These are phyloP conservation scores for Trachurus trachurus DNA, from an alignment of 2,797 vertebrate species.

Conservation along the genomic window DNA sequence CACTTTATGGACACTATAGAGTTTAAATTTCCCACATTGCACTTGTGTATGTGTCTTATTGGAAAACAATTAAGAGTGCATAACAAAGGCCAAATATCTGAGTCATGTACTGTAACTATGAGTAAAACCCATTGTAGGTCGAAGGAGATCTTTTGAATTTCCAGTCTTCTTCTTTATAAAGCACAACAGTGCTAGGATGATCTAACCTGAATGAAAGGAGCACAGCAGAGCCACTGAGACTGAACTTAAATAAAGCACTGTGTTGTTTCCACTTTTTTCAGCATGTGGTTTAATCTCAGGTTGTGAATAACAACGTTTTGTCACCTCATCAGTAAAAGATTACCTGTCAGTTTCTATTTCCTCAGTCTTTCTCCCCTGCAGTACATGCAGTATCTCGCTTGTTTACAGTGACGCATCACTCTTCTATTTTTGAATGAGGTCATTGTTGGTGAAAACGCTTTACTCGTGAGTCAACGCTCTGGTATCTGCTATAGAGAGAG, in stretches of 20 bases:
- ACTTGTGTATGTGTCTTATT: neutral
- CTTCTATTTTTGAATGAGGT: conserved; percentile 38
- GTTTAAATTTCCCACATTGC: too few species aligned
- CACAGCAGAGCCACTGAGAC: neutral
- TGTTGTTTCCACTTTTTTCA: neutral
- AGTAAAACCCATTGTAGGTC: neutral
- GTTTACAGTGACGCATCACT: conserved; percentile 1
- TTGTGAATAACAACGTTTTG: neutral
- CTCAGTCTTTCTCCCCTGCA: too few species aligned
- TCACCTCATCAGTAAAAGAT: neutral
- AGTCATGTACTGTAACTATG: too few species aligned
- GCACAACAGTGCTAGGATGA: neutral
- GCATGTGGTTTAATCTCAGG: neutral
- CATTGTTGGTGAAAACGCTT: conserved; percentile 19
- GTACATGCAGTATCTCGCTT: neutral
- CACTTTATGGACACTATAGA: too few species aligned
- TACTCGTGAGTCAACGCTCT: conserved; percentile 52
- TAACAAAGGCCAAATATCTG: neutral
- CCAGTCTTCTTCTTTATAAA: neutral
- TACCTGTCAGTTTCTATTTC: neutral
- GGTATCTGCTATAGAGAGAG: conserved; percentile 6
- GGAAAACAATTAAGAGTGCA: neutral
- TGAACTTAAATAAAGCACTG: neutral
- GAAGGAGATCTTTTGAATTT: neutral
- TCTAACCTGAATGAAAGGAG: neutral